phyloP scores from a whole-genome alignment of 1,140 invertebrate genomes.

The Armadillidium nasatum region DNA sequence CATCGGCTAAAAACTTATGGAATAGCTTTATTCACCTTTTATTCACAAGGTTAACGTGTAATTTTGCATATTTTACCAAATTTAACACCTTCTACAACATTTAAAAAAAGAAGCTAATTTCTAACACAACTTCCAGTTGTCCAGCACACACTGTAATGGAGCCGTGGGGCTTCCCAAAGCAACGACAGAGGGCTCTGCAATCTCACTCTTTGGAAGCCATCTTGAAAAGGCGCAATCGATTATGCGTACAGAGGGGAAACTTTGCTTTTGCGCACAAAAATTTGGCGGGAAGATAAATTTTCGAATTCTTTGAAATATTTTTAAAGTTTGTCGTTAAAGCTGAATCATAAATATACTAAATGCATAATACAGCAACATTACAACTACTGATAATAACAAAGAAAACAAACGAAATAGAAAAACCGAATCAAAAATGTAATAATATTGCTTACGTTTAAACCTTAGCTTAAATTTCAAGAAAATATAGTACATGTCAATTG shows the following conservation, averaged over 20 bases:
- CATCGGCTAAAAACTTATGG: slow-evolving; percentile 30
- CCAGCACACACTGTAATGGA: slow-evolving; percentile 23
- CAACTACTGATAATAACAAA: too few relatives aligned
- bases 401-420: too few relatives aligned
- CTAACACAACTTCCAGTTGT: slow-evolving; percentile 16
- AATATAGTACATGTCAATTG: too few relatives aligned
- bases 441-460: too few relatives aligned
- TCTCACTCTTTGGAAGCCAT: neutral
- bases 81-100: neutral
- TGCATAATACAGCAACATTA: too few relatives aligned
- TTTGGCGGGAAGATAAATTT: slow-evolving; percentile 1
- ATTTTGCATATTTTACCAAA: slow-evolving; percentile 23
- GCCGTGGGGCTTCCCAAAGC: slow-evolving; percentile 5
- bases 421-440: too few relatives aligned
- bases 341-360: too few relatives aligned
- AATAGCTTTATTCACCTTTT: slow-evolving; percentile 14
- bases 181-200: slow-evolving; percentile 6
- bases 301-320: too few relatives aligned
- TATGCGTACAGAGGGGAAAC: slow-evolving; percentile 7
- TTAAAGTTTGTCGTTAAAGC: too few relatives aligned
- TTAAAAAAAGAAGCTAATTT: slow-evolving; percentile 26
- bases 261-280: neutral
- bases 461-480: too few relatives aligned
- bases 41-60: slow-evolving; percentile 17
- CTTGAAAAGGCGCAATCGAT: slow-evolving; percentile 24